A percentile compares a stretch with the other conserved stretches of the same genome.
Conservation (phyloP, 2,888 invertebrate genomes). For the Steromphala cineraria region DNA sequence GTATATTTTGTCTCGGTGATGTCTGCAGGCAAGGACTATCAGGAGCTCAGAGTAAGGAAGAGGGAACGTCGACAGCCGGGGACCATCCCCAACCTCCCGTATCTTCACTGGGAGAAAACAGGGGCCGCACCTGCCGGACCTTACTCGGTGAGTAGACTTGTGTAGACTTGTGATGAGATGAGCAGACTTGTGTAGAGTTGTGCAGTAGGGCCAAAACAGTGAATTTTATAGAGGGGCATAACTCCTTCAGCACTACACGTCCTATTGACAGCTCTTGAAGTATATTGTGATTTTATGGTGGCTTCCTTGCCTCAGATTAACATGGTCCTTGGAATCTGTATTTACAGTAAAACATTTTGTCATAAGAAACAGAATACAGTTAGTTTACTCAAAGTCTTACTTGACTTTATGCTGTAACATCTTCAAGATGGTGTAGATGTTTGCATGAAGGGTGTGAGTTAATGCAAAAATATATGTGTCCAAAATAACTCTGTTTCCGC, state of each 20-base stretch:
- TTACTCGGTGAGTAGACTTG: constrained; percentile 68
- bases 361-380: too few relatives aligned
- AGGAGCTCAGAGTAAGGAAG: constrained; percentile 69
- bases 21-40: constrained; percentile 72
- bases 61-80: constrained; percentile 72
- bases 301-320: background rate
- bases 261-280: background rate
- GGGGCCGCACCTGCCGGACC: constrained; percentile 74
- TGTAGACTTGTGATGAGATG: too few relatives aligned
- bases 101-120: constrained; percentile 73
- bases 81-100: constrained; percentile 71
- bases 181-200: too few relatives aligned
- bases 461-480: too few relatives aligned
- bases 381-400: too few relatives aligned
- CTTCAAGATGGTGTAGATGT: too few relatives aligned
- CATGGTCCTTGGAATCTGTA: background rate
- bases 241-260: background rate
- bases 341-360: too few relatives aligned
- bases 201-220: too few relatives aligned
- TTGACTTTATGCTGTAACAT: too few relatives aligned
- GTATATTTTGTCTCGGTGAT: too few relatives aligned
- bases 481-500: too few relatives aligned
- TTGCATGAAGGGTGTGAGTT: too few relatives aligned
- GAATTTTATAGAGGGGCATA: background rate
- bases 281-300: background rate